Evolutionary conservation across 2,888 invertebrate genomes (phyloP).

Genomic region (Pemphredon lugubris): DNA sequence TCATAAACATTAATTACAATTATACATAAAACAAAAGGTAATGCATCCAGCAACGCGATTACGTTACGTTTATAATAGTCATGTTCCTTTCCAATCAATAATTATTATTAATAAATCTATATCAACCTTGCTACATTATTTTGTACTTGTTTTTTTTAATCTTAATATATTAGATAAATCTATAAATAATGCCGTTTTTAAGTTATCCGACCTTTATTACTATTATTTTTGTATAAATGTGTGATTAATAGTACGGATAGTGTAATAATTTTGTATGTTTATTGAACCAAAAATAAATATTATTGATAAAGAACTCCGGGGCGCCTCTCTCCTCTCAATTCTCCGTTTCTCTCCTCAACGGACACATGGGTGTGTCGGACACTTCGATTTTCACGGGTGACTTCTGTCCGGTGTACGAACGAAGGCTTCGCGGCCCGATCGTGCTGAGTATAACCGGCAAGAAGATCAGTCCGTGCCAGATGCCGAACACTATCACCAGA

Average conservation of each 20-base stretch:
- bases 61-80: constrained; percentile 75
- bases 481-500: constrained; percentile 88
- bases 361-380: constrained; percentile 21
- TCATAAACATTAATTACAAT: constrained; percentile 76
- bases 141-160: constrained; percentile 77
- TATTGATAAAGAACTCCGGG: constrained; percentile 77
- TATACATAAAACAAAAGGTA: constrained; percentile 66
- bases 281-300: constrained; percentile 81
- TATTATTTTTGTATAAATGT: constrained; percentile 80
- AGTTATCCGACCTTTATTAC: constrained; percentile 73
- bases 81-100: constrained; percentile 75
- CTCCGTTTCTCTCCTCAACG: constrained; percentile 44
- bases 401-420: too few relatives aligned
- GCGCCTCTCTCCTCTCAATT: constrained; percentile 19
- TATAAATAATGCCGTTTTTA: constrained; percentile 75
- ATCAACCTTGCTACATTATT: constrained; percentile 77
- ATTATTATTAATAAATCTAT: constrained; percentile 71
- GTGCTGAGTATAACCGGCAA: constrained; percentile 89
- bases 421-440: constrained; percentile 84
- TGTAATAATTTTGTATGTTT: constrained; percentile 81
- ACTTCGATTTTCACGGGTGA: constrained; percentile 12
- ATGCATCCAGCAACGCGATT: constrained; percentile 73
- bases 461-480: constrained; percentile 89
- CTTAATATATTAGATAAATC: constrained; percentile 68
- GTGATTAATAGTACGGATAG: constrained; percentile 80